Evolutionary conservation across 2,797 vertebrate species (phyloP).

Genomic region (Enteromius viviparus): DNA sequence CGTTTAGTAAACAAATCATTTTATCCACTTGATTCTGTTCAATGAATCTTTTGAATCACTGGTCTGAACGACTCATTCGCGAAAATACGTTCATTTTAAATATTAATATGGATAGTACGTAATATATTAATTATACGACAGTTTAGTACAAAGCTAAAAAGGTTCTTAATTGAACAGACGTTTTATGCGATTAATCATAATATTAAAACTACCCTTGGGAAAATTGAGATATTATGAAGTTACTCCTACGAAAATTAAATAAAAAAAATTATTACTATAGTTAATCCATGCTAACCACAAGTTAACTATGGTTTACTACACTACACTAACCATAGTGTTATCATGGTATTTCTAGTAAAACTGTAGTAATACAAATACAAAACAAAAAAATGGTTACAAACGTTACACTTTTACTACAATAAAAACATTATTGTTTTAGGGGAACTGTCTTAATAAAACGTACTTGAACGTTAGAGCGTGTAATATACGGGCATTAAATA

Average conservation of each 20-base stretch:
- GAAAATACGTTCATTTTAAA: background rate
- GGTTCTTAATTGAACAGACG: background rate
- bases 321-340: no score
- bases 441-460: background rate
- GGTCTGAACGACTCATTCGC: background rate
- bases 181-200: background rate
- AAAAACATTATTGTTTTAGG: no score
- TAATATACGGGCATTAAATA: background rate
- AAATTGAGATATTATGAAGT: no score
- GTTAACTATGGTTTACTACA: no score
- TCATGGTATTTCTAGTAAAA: no score
- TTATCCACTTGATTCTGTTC: background rate
- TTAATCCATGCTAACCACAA: no score
- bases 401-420: no score
- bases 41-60: background rate
- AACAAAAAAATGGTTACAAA: no score
- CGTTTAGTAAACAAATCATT: background rate
- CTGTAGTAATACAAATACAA: no score
- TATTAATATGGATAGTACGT: background rate
- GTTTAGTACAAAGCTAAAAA: background rate
- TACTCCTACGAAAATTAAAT: no score
- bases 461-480: background rate
- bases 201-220: background rate
- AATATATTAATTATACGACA: background rate
- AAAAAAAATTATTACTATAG: no score